phyloP scores from a whole-genome alignment of 2,888 invertebrate genomes.

The Drosophila merina region DNA sequence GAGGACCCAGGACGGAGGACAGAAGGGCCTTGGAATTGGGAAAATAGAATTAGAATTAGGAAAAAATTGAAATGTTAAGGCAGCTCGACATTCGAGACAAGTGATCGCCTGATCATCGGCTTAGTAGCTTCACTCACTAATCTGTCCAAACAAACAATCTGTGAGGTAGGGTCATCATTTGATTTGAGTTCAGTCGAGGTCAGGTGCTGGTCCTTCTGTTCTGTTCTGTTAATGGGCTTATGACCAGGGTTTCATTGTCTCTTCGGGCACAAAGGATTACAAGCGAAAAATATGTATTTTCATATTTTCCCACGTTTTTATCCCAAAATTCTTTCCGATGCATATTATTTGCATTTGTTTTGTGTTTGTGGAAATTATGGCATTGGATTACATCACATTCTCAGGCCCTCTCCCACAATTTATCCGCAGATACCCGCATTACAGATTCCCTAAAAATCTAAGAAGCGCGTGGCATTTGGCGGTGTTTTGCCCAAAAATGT shows the following conservation, averaged over 20 bases:
- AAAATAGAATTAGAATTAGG: conserved; percentile 13
- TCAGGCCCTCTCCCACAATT: conserved; percentile 58
- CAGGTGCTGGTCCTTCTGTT: conserved; percentile 36
- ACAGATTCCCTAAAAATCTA: background rate
- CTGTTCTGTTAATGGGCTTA: conserved; percentile 44
- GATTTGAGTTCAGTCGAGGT: conserved; percentile 15
- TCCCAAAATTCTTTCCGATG: conserved; percentile 36
- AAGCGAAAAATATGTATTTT: conserved; percentile 26
- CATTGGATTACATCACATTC: conserved; percentile 62
- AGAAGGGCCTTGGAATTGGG: conserved; percentile 15
- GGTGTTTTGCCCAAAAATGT: background rate
- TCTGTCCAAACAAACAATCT: conserved; percentile 45
- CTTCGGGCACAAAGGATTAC: conserved; percentile 36
- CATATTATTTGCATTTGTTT: conserved; percentile 56
- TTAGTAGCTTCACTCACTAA: conserved; percentile 53
- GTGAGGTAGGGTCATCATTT: conserved; percentile 15
- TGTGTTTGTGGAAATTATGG: conserved; percentile 53
- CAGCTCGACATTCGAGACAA: conserved; percentile 25
- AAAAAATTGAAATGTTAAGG: conserved; percentile 64
- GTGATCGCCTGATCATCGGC: conserved; percentile 33
- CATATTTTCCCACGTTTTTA: conserved; percentile 65
- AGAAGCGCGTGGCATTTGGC: conserved; percentile 38
- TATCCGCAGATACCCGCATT: conserved; percentile 36
- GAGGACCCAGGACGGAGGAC: too few relatives aligned
- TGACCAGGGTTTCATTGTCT: conserved; percentile 27